Percentiles rank a stretch among this genome's conserved stretches.
These are phyloP conservation scores for Colistium nudipinnis DNA, from an alignment of 2,113 vertebrate species.

Conservation along the genomic window DNA sequence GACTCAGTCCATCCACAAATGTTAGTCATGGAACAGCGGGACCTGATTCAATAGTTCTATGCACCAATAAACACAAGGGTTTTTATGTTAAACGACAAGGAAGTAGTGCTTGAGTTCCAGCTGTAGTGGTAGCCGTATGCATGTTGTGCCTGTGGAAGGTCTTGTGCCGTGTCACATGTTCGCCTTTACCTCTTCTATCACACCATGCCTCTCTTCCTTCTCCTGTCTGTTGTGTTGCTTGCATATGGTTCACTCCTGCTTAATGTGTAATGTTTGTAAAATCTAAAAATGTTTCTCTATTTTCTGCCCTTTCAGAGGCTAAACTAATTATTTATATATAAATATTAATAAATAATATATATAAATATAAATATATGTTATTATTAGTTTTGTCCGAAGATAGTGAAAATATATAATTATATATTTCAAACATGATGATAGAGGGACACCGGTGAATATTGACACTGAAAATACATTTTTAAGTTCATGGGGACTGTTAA, in stretches of 20 bases:
- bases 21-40: neutral
- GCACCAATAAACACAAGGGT: neutral
- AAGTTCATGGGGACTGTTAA: constrained; percentile 1
- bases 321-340: neutral
- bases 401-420: too few relatives aligned
- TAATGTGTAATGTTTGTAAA: neutral
- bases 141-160: constrained; percentile 18
- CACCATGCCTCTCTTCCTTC: neutral
- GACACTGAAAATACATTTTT: neutral
- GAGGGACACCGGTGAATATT: neutral
- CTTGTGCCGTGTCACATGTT: neutral
- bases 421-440: neutral
- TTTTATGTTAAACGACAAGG: neutral
- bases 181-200: neutral
- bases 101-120: neutral
- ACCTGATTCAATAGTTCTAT: neutral
- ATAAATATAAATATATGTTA: too few relatives aligned
- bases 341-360: too few relatives aligned
- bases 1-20: neutral
- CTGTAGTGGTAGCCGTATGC: neutral
- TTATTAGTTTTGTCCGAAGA: too few relatives aligned
- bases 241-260: neutral
- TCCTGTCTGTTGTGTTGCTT: constrained; percentile 1
- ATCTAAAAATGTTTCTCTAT: too few relatives aligned
- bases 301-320: neutral